Evolutionary conservation across 2,888 invertebrate species (phyloP), one percentile per base, ranked within the genome.

Genomic region (Lysandra bellargus): DNA sequence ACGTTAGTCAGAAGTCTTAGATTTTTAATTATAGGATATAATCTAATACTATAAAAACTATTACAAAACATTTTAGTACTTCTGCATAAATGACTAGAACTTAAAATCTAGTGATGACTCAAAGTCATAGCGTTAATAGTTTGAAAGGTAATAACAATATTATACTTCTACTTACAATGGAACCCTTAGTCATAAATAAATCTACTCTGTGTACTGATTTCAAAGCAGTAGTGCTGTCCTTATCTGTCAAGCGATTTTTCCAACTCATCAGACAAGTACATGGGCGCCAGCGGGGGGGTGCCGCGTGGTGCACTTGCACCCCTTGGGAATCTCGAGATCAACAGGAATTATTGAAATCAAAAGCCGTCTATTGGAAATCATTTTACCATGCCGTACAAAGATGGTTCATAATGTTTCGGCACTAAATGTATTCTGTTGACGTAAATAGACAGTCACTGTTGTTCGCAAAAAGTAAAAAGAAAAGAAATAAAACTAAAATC

Each of bases 31-130:
- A 33, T 57, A 30, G 75, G 75, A 75, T 30, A 49, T 12, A 74
- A 12, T 30, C 75, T 75, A 75, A 30, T n/a, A 30, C 75, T 75
- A 75, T 49, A 75, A 53, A 74, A 75, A 75, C 23, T 75, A 75
- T 49, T 30, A 53, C 23, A 75, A 75, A 76, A 76, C 76, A 17
- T 76, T 76, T 75, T 76, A 76, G 53, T 76, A 57, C 53, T 57
- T 76, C 5, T 33, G 76, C 76, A 53, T 76, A 57, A 76, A 76
- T 76, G 76, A 76, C 76, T 76, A 76, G 76, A 76, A 17, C 76
- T 76, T 53, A 33, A 53, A 76, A 57, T 23, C 37, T 44, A 74
- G 30, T 17, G 14, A 76, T 14, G 49, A 75, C 9, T 30, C 12
- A 44, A 44, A 30, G n/a, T 74, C 7, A 73, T 73, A n/a, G 40